phyloP scores from a whole-genome alignment of 2,888 invertebrate genomes.

The Meteorus colon region DNA sequence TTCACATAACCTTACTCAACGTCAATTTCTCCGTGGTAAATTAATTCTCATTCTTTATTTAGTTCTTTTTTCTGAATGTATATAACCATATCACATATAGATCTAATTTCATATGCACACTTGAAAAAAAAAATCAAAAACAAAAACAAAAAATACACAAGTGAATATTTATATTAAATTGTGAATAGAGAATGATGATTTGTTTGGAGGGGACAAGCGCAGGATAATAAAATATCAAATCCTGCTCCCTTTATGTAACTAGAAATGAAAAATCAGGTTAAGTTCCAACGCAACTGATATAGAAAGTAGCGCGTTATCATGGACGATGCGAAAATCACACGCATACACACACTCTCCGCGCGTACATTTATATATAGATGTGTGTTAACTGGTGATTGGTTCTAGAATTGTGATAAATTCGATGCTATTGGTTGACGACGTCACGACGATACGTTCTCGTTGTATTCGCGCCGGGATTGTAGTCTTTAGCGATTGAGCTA shows the following conservation, averaged over 20 bases:
- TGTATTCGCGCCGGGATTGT: slow-evolving; percentile 51
- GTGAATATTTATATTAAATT: too few species aligned
- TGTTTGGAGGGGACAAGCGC: too few species aligned
- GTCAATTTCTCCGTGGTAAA: too few species aligned
- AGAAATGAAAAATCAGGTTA: not conserved
- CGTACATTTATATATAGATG: not conserved
- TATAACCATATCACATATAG: too few species aligned
- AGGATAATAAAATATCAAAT: not conserved
- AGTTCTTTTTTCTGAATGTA: too few species aligned
- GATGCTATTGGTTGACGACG: slow-evolving; percentile 49
- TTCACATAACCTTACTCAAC: too few species aligned
- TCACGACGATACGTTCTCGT: not conserved
- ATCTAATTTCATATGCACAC: too few species aligned
- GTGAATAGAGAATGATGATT: too few species aligned
- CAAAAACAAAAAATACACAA: too few species aligned
- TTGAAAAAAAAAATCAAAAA: too few species aligned
- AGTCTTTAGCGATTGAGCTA: slow-evolving; percentile 55
- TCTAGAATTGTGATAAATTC: slow-evolving; percentile 39
- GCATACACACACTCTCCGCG: not conserved
- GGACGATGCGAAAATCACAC: not conserved
- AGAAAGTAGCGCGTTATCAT: not conserved
- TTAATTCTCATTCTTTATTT: too few species aligned
- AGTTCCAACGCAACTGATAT: not conserved
- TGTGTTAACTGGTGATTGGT: slow-evolving; percentile 25
- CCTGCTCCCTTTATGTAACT: not conserved